Evolutionary conservation across 2,113 vertebrate species (phyloP).

Genomic region (Nerophis lumbriciformis): DNA sequence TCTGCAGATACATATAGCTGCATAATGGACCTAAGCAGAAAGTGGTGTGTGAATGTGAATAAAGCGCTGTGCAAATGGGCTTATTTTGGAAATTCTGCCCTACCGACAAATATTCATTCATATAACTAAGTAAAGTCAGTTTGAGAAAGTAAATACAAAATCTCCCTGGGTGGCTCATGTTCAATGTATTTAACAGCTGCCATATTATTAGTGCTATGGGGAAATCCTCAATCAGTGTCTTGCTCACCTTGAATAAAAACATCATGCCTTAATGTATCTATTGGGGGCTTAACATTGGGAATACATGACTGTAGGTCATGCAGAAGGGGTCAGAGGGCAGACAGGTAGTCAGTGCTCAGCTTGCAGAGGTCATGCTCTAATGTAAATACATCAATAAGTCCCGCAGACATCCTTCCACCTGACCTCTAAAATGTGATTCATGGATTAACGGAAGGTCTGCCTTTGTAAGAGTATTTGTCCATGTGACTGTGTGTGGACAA

Average conservation of each 20-base stretch:
- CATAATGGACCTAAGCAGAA: slow-evolving; percentile 44
- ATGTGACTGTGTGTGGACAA: slow-evolving; percentile 20
- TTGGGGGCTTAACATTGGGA: not conserved
- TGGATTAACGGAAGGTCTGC: slow-evolving; percentile 32
- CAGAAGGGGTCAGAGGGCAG: slow-evolving; percentile 27
- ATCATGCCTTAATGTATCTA: slow-evolving; percentile 9
- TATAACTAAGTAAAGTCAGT: slow-evolving; percentile 28
- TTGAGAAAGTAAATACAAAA: not conserved
- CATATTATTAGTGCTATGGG: not conserved
- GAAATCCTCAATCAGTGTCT: slow-evolving; percentile 5
- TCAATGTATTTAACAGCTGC: not conserved
- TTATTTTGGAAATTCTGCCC: slow-evolving; percentile 44
- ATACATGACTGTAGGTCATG: slow-evolving; percentile 3
- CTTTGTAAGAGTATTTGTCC: slow-evolving; percentile 15
- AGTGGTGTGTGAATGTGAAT: slow-evolving; percentile 50
- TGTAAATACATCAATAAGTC: slow-evolving; percentile 44
- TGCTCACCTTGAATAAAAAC: slow-evolving; percentile 2
- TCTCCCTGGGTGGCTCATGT: not conserved
- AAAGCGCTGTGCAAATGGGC: slow-evolving; percentile 50
- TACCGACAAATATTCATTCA: slow-evolving; percentile 45
- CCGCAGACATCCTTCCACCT: slow-evolving; percentile 28
- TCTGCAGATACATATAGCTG: slow-evolving; percentile 44
- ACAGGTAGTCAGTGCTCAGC: slow-evolving; percentile 20
- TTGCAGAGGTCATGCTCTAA: slow-evolving; percentile 22
- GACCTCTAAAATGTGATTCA: slow-evolving; percentile 37